Base-by-base conservation (phyloP, 2,113 vertebrate species). In the Tilapia sparmanii region DNA sequence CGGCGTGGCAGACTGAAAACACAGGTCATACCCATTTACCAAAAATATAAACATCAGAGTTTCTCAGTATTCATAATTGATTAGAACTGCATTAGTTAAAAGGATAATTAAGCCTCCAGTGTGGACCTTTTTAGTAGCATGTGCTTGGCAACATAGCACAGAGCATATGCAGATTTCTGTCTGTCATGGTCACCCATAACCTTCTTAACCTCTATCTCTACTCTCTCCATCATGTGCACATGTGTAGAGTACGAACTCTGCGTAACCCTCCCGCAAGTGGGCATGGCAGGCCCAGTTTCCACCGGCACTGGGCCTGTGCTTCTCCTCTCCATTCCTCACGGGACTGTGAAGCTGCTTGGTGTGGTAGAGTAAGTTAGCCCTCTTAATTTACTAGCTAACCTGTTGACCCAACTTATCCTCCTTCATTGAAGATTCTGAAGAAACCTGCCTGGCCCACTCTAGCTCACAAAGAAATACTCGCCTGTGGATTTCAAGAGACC, bases 21-120 rank as follows among this genome's bases (percentile, higher is more conserved):
- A 84, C 29, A 10, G 47, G 16, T 82, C 55, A 82, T 55, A 85
- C 68, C 84, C 59, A 82, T 88, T 93, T 81, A 78, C 31, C 29
- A 80, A 88, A 91, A 85, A 83, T 68, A 85, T 81, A 91, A 93
- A 92, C 87, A 92, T 88, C n/a, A 86, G 85, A 83, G 33, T 33
- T 84, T 87, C 85, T 59, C 86, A 90, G 71, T 82, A 81, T 91
- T 88, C 83, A 90, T 84, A 88, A 91, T 87, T 92, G 89, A 94
- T 94, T 94, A 93, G 89, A 86, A 55, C 12, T 80, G 87, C 90
- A 93, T 93, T 93, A 93, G 87, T 5, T 31, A 47, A 83, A 52
- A 61, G 83, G 31, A 88, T 94, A 95, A 95, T 95, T 93, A 91
- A 82, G 82, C 84, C 92, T 91, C 89, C 2, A 81, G 94, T 55